Evolutionary conservation across 2,113 vertebrate species (phyloP).

Genomic region (Epinephelus lanceolatus): DNA sequence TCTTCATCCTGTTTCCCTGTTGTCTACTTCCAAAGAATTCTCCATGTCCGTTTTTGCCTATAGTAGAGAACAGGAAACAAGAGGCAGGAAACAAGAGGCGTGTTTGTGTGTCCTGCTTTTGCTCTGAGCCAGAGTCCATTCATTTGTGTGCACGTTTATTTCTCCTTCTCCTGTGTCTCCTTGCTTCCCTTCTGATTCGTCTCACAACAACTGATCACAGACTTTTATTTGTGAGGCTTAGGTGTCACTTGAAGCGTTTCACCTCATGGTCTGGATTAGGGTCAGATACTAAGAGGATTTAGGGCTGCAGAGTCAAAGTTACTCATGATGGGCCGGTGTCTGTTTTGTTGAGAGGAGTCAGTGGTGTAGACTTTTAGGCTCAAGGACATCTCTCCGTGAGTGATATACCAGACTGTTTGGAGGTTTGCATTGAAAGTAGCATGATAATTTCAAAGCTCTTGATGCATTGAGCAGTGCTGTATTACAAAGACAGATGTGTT

Average conservation of each 20-base stretch:
- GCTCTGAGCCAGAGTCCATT: slow-evolving; percentile 33
- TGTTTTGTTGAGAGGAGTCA: slow-evolving; percentile 22
- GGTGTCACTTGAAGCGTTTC: slow-evolving; percentile 51
- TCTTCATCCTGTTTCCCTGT: slow-evolving; percentile 45
- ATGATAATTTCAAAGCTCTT: background rate
- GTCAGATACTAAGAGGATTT: slow-evolving; percentile 82
- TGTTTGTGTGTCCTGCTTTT: slow-evolving; percentile 60
- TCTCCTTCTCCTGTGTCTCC: slow-evolving; percentile 33
- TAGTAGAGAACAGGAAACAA: slow-evolving; percentile 78
- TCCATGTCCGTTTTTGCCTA: slow-evolving; percentile 67
- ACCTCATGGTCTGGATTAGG: slow-evolving; percentile 77
- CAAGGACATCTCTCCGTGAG: slow-evolving; percentile 4
- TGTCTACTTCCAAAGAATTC: slow-evolving; percentile 58
- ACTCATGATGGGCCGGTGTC: slow-evolving; percentile 22
- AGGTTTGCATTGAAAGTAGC: slow-evolving; percentile 1
- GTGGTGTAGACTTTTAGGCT: slow-evolving; percentile 3
- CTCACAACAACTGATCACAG: slow-evolving; percentile 18
- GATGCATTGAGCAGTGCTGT: background rate
- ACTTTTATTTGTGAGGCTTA: slow-evolving; percentile 47
- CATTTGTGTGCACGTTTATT: slow-evolving; percentile 39
- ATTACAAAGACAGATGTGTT: background rate
- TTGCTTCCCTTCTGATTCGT: slow-evolving; percentile 16
- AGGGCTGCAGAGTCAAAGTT: slow-evolving; percentile 70
- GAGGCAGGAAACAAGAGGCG: slow-evolving; percentile 70
- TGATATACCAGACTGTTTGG: slow-evolving; percentile 12